These are phyloP conservation scores for Myopa testacea DNA, from an alignment of 2,888 invertebrate species.

Conservation along the genomic window DNA sequence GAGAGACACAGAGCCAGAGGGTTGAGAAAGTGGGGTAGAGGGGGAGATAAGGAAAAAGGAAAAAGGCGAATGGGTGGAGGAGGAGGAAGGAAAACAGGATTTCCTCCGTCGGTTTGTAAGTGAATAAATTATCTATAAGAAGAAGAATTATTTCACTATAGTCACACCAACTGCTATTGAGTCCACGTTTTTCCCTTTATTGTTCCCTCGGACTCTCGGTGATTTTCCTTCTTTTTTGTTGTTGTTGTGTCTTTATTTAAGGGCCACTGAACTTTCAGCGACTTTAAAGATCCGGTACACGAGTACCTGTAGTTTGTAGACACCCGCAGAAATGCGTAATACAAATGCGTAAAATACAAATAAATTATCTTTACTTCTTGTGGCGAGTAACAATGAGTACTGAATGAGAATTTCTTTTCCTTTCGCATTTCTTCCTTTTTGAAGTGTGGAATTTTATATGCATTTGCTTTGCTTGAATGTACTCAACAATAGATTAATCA, in stretches of 20 bases:
- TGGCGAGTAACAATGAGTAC: too few relatives aligned
- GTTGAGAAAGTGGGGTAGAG: not conserved
- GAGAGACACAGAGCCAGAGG: not conserved
- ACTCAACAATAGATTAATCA: too few relatives aligned
- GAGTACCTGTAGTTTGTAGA: not conserved
- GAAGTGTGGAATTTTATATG: too few relatives aligned
- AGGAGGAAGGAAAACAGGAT: not conserved
- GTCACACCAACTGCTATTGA: too few relatives aligned
- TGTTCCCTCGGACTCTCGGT: not conserved
- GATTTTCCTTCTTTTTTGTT: not conserved
- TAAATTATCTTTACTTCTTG: too few relatives aligned
- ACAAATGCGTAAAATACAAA: too few relatives aligned
- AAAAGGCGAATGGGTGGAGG: not conserved
- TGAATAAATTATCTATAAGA: not conserved
- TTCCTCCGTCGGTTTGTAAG: not conserved
- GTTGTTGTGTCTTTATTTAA: not conserved
- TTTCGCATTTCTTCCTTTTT: too few relatives aligned
- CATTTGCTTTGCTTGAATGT: too few relatives aligned
- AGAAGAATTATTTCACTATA: not conserved
- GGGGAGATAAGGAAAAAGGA: constrained; percentile 21
- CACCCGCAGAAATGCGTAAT: not conserved
- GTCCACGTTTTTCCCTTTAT: not conserved
- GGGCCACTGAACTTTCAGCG: not conserved
- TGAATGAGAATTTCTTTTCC: too few relatives aligned
- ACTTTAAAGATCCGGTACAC: not conserved